phyloP scores from a whole-genome alignment of 2,888 invertebrate species.

The Parnassius glacialis region DNA sequence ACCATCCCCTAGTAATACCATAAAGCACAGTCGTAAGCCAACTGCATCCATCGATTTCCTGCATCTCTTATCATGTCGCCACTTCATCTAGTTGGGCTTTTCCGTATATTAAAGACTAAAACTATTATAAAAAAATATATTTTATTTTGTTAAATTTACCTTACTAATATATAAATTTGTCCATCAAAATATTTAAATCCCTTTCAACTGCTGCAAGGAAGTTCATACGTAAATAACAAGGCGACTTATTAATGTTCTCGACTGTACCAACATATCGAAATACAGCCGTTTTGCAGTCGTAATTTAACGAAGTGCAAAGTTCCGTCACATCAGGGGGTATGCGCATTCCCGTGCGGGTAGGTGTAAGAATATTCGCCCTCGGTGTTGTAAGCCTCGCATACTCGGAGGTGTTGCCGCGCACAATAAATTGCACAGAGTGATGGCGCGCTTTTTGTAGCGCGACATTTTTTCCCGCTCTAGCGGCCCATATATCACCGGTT shows the following conservation, averaged over 20 bases:
- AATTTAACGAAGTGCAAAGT: constrained; percentile 78
- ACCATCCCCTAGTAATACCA: too few species aligned
- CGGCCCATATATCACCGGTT: constrained; percentile 68
- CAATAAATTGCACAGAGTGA: constrained; percentile 76
- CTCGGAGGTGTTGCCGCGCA: constrained; percentile 64
- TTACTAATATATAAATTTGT: too few species aligned
- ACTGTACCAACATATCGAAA: constrained; percentile 34
- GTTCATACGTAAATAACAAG: constrained; percentile 20
- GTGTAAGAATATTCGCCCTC: constrained; percentile 64
- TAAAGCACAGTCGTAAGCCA: too few species aligned
- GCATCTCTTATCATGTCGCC: too few species aligned
- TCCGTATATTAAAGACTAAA: too few species aligned
- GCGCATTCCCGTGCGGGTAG: constrained; percentile 58
- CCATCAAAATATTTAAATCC: not conserved
- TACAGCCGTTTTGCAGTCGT: constrained; percentile 58
- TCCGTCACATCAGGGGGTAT: constrained; percentile 77
- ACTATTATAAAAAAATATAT: too few species aligned
- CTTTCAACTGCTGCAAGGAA: not conserved
- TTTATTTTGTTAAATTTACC: too few species aligned
- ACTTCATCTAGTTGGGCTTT: too few species aligned
- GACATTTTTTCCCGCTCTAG: constrained; percentile 81
- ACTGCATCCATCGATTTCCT: too few species aligned
- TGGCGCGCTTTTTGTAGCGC: constrained; percentile 70
- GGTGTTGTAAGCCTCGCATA: constrained; percentile 63
- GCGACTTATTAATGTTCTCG: constrained; percentile 33